Percentiles rank a stretch among this genome's conserved stretches.
Conservation (phyloP, 2,888 invertebrate genomes). For the Hemicrepidius hirtus region DNA sequence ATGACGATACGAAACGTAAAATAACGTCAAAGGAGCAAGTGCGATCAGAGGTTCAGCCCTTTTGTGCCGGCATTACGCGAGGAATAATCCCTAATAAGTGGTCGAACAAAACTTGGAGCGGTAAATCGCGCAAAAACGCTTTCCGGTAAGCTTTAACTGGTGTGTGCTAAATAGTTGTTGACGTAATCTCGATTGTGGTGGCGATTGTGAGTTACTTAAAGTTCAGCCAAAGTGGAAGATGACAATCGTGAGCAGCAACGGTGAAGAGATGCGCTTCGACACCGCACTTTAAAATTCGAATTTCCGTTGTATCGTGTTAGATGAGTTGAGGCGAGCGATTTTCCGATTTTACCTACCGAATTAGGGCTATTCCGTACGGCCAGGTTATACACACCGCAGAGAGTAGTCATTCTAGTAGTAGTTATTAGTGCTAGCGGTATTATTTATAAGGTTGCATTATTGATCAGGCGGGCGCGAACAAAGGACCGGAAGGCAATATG, state of each 20-base stretch:
- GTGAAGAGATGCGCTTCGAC: constrained; percentile 55
- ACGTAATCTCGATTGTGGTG: constrained; percentile 63
- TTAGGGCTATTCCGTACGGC: constrained; percentile 29
- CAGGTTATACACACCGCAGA: constrained; percentile 19
- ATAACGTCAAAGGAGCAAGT: constrained; percentile 39
- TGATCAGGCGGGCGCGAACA: constrained; percentile 70
- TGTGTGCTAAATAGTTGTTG: constrained; percentile 62
- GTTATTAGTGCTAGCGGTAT: constrained; percentile 69
- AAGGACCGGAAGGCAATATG: constrained; percentile 73
- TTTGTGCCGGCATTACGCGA: constrained; percentile 54
- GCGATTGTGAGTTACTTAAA: constrained; percentile 58
- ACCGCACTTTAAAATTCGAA: constrained; percentile 34
- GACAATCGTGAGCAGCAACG: constrained; percentile 53
- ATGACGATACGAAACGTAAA: constrained; percentile 31
- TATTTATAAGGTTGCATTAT: constrained; percentile 73
- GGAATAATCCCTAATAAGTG: constrained; percentile 61
- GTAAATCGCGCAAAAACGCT: constrained; percentile 58
- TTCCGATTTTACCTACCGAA: constrained; percentile 17
- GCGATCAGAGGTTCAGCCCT: constrained; percentile 47
- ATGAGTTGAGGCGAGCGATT: constrained; percentile 16
- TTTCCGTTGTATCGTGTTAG: constrained; percentile 27
- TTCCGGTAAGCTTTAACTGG: constrained; percentile 58
- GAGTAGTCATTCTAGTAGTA: constrained; percentile 45
- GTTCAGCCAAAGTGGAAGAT: constrained; percentile 49
- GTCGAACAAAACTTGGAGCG: constrained; percentile 57